phyloP scores from a whole-genome alignment of 2,797 vertebrate species.

The Ataeniobius toweri region DNA sequence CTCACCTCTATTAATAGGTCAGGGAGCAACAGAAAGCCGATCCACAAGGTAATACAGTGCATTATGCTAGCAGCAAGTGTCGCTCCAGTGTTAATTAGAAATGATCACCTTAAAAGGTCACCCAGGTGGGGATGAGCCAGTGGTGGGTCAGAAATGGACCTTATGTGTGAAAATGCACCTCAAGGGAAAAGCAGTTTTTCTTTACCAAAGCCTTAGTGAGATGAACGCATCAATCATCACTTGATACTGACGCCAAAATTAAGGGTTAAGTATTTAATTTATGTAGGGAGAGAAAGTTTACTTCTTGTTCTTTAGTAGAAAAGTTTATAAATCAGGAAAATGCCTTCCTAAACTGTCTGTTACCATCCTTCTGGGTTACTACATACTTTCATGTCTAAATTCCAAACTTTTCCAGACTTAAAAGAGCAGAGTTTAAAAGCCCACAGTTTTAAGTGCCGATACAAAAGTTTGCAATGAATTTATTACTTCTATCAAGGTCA shows the following conservation, averaged over 20 bases:
- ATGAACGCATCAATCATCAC: constrained; percentile 9
- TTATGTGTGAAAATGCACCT: constrained; percentile 19
- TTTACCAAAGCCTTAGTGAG: constrained; percentile 14
- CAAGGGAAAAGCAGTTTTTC: constrained; percentile 28
- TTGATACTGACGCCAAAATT: constrained; percentile 16
- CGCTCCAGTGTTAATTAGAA: constrained; percentile 51
- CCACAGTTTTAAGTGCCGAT: neutral
- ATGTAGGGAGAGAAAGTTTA: constrained; percentile 20
- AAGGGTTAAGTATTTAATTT: constrained; percentile 32
- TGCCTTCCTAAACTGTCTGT: neutral
- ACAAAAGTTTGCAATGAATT: neutral
- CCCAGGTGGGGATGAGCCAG: constrained; percentile 23
- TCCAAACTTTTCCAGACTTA: neutral
- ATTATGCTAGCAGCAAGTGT: constrained; percentile 36
- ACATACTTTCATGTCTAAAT: neutral
- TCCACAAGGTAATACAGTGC: constrained; percentile 38
- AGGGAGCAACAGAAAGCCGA: constrained; percentile 28
- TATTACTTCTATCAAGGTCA: neutral
- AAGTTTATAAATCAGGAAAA: constrained; percentile 8
- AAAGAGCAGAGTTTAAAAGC: neutral
- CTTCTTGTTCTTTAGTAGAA: constrained; percentile 5
- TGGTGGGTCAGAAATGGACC: constrained; percentile 16
- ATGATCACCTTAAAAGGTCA: constrained; percentile 57
- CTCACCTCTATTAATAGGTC: constrained; percentile 61
- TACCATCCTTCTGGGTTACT: neutral